phyloP scores from a whole-genome alignment of 2,113 vertebrate genomes.

The Holacanthus passer region DNA sequence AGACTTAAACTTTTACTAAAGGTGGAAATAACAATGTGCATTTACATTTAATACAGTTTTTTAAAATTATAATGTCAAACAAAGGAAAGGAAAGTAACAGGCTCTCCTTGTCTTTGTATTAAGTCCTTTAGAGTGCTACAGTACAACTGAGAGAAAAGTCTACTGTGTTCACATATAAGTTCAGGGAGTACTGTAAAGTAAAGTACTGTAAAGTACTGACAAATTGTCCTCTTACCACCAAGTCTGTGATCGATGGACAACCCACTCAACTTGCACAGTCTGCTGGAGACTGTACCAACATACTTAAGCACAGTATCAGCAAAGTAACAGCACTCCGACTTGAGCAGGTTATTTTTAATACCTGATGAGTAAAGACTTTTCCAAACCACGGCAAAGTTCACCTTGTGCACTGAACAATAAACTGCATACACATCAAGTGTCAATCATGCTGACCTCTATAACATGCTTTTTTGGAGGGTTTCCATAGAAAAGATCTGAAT shows the following conservation, averaged over 20 bases:
- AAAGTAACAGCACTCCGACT: not conserved
- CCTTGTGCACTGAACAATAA: too few relatives aligned
- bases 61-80: too few relatives aligned
- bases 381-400: not conserved
- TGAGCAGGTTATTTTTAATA: not conserved
- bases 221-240: too few relatives aligned
- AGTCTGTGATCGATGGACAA: too few relatives aligned
- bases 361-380: not conserved
- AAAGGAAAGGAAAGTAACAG: not conserved
- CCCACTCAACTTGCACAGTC: too few relatives aligned
- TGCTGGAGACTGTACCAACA: too few relatives aligned
- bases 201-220: too few relatives aligned
- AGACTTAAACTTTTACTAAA: not conserved
- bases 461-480: not conserved
- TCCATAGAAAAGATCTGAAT: not conserved
- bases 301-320: not conserved
- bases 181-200: too few relatives aligned
- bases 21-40: not conserved
- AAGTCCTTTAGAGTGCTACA: not conserved
- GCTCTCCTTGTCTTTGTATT: not conserved
- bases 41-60: not conserved
- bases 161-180: too few relatives aligned
- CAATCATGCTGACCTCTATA: not conserved
- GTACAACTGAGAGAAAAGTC: too few relatives aligned
- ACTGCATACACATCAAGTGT: not conserved